Base-by-base conservation (phyloP, 53 echinoderm and acorn worm species). In the Holothuria leucospilota region DNA sequence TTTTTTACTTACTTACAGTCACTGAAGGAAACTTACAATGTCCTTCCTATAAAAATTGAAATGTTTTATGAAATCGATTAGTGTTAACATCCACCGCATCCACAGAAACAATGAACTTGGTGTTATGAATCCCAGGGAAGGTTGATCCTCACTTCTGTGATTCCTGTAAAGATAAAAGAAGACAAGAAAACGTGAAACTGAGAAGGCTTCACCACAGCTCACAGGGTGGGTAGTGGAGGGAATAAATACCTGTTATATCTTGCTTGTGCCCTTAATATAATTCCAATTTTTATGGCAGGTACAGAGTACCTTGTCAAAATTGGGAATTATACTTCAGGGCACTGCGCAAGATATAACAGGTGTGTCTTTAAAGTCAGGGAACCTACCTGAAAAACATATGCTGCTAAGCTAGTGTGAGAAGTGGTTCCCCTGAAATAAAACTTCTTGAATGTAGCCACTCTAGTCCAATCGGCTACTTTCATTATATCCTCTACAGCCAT, bases 261-360 rank as follows among this genome's bases (percentile, higher is more conserved):
- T 51, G 77, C 42, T 77, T 77, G 77, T 77, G 51, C 51, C 56
- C 77, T 27, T 77, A n/a, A 77, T 77, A 77, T 77, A 77, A 77
- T 77, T 77, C 77, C 46, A 77, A 46, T 77, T 77, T 77, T 77
- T 34, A 77, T 77, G 77, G 77, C 77, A 77, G 77, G 77, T 77
- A 46, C 77, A 23, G 51, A 77, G 77, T 51, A 77, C 77, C 77
- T 77, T 49, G 77, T 46, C 8, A 8, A 46, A 46, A 46, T 46
- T 46, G 46, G 11, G 11, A 46, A 46, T 9, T 46, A 46, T 46
- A 46, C 0, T 77, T 9, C 78, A 56, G 52, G 49, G 8, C 11
- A 46, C 46, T 46, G 78, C 78, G 51, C 78, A 78, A 78, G 27
- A 78, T 78, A 78, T 78, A 78, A 56, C 78, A 78, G 78, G 78